A percentile compares a stretch with the other conserved stretches of the same genome.
phyloP scores from a whole-genome alignment of 1,140 invertebrate genomes.

The Melitaea cinxia region DNA sequence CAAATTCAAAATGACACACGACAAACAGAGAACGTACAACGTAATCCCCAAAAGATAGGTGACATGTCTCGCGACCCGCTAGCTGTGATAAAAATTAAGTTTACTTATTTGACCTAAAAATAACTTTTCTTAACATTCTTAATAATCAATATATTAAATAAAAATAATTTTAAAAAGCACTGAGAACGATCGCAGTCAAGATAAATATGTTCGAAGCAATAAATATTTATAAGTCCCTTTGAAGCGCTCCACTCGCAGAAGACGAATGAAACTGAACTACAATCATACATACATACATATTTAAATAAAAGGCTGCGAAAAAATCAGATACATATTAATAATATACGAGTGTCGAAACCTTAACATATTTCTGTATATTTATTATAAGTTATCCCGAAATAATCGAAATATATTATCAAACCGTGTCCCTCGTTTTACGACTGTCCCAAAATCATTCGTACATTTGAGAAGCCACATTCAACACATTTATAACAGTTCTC shows the following conservation, averaged over 20 bases:
- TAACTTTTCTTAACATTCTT: not conserved
- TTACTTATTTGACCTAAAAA: not conserved
- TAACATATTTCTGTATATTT: not conserved
- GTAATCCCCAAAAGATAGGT: no score
- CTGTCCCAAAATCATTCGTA: no score
- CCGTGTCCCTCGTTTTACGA: no score
- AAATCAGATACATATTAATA: not conserved
- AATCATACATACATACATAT: constrained; percentile 5
- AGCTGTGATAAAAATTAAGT: no score
- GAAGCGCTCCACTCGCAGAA: constrained; percentile 15
- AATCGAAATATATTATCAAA: no score
- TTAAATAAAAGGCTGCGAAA: constrained; percentile 4
- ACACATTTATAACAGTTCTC: no score
- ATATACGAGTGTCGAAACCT: not conserved
- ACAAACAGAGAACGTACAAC: no score
- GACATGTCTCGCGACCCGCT: no score
- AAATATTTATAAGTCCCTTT: constrained; percentile 26
- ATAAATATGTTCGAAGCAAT: constrained; percentile 14
- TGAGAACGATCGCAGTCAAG: not conserved
- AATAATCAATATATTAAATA: not conserved
- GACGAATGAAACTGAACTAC: not conserved
- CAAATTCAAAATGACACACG: no score
- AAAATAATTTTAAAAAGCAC: constrained; percentile 19
- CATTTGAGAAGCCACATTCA: no score
- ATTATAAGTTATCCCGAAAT: not conserved